Base-by-base conservation (phyloP, 2,888 invertebrate species). In the Glyphotaelius pellucidus region DNA sequence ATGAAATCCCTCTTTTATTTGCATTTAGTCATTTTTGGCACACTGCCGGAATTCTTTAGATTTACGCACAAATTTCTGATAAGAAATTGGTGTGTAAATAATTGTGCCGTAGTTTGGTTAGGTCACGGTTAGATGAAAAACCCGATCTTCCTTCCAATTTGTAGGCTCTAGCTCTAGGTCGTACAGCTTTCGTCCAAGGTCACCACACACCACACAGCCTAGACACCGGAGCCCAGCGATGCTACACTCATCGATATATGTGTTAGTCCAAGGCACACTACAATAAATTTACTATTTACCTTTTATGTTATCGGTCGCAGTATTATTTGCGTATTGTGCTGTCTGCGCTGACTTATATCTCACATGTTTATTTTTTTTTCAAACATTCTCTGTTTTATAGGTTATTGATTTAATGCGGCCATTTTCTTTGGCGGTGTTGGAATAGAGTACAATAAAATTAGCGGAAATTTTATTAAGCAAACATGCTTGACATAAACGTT, bases 321-420 rank as follows among this genome's bases (percentile, higher is more conserved):
- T 67, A 9, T n/a, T 67, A 25, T 67, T 67, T 25, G 67, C 67
- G n/a, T 67, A 67, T 14, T 47, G 9, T 52, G 25, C 25, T 67
- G 67, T 67, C n/a, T 67, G 67, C 67, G 67, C 67, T 67, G 25
- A 67, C 67, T 67, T 9, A n/a, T 67, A 9, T n/a, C 9, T 9
- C 25, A 25, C 25, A n/a, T 25, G 25, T 25, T 67, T 67, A 52
- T 67, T 67, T 67, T 47, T 42, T 67, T 67, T 67, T 67, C 67
- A 67, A 67, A 67, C 67, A 67, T 67, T 67, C 25, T 67, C 25
- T 25, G 9, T n/a, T 67, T 67, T 67, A n/a, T 67, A 67, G 67
- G 67, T 67, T 67, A 67, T 67, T 67, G 83, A 83, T 83, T 83
- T 83, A 83, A n/a, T 83, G 35, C 35, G 32, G 35, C n/a, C 35